Base-by-base conservation (phyloP, 2,888 invertebrate genomes). In the Galerucella nymphaeae region DNA sequence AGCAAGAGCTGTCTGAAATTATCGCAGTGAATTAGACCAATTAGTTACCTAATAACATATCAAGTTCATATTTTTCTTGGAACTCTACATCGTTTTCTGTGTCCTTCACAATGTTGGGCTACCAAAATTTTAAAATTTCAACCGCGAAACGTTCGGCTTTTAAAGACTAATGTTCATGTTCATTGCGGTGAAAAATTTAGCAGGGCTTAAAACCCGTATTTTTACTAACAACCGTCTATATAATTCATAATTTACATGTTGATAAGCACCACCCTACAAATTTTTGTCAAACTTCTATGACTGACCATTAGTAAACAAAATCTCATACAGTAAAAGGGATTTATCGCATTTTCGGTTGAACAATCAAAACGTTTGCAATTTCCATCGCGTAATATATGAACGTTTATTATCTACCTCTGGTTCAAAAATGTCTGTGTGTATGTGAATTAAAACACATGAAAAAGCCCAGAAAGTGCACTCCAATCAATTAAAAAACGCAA, bases 401-500 rank as follows among this genome's bases (percentile, higher is more conserved):
- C 42, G 23, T 63, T 64, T 23, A 63, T 70, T 63, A 70, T 63
- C 63, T 20, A 70, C 63, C 42, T 64, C 45, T 23, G 64, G 42
- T 57, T 63, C 6, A 42, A 64, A 64, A 55, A 57, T 57, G 45
- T 70, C 45, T 63, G 63, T 67, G 57, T 70, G 63, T 67, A 48
- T 50, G 67, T 59, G 57, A 53, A 63, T 63, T 63, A 45, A 63
- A 45, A 63, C 63, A 57, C 57, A 55, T 57, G 63, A 63, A 57
- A 38, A 23, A 23, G 9, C 57, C 55, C 57, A 70, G 70, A 66
- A 62, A 71, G 66, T 58, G 66, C 70, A 58, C 73, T 74, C 57
- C 67, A 75, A 76, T 74, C 79, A 79, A 80, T 81, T 80, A 81
- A 77, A 79, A 75, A 77, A 77, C 57, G 78, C 81, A 79, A 75